Conservation (phyloP, 2,113 vertebrate species). For the Sinocyclocheilus rhinocerous region DNA sequence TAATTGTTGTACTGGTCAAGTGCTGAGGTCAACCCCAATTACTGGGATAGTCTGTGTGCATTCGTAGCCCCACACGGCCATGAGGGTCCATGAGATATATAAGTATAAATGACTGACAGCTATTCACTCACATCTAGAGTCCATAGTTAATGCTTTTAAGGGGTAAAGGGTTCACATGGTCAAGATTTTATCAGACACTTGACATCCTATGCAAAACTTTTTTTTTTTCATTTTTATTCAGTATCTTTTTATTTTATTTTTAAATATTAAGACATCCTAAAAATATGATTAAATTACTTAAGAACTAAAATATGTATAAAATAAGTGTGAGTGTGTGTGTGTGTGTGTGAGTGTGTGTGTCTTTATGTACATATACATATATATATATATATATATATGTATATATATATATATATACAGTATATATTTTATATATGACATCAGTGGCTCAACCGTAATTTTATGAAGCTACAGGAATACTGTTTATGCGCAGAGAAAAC, state of each 20-base stretch:
- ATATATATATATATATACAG: too few species aligned
- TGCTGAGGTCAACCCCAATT: constrained; percentile 55
- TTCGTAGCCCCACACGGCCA: neutral
- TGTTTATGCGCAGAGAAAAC: too few species aligned
- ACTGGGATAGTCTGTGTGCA: constrained; percentile 16
- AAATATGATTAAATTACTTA: neutral
- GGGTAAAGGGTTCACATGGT: neutral
- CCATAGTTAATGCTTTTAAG: neutral
- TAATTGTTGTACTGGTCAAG: constrained; percentile 55
- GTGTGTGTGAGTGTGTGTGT: too few species aligned
- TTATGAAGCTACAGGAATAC: too few species aligned
- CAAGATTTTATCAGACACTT: neutral
- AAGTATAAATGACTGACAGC: constrained; percentile 10
- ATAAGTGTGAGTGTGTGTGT: too few species aligned
- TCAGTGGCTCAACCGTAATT: too few species aligned
- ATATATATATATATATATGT: too few species aligned
- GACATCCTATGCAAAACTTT: neutral
- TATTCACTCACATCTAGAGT: constrained; percentile 1
- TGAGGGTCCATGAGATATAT: neutral
- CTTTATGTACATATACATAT: too few species aligned
- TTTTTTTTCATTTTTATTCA: too few species aligned
- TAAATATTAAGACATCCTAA: too few species aligned
- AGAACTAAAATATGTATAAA: neutral
- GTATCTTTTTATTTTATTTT: too few species aligned
- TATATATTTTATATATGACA: too few species aligned